Percentiles rank a stretch among this genome's conserved stretches.
phyloP scores from a whole-genome alignment of 1,140 invertebrate genomes.

The Maconellicoccus hirsutus region DNA sequence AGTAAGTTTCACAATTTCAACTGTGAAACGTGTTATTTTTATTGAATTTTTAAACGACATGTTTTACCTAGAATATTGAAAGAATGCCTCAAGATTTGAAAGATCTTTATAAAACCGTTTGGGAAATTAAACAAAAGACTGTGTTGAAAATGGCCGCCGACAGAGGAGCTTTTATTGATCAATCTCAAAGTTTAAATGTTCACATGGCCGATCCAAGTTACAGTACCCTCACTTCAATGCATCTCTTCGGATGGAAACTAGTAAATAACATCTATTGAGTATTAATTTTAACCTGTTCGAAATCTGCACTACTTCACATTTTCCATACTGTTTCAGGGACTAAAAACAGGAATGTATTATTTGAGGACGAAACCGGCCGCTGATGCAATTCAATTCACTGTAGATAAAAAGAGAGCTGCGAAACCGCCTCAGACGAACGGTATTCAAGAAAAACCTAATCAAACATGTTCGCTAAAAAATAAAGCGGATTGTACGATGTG shows the following conservation, averaged over 20 bases:
- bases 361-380: slow-evolving; percentile 92
- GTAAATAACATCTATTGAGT: slow-evolving; percentile 44
- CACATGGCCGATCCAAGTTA: slow-evolving; percentile 91
- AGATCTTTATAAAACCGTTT: slow-evolving; percentile 92
- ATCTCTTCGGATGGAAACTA: slow-evolving; percentile 94
- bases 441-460: not conserved
- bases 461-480: slow-evolving; percentile 74
- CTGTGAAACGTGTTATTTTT: not conserved
- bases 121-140: slow-evolving; percentile 93
- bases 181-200: slow-evolving; percentile 94
- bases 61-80: slow-evolving; percentile 65
- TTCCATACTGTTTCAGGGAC: slow-evolving; percentile 60
- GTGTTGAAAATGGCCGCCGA: slow-evolving; percentile 97
- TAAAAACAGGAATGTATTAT: slow-evolving; percentile 99
- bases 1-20: slow-evolving; percentile 10
- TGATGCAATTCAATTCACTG: slow-evolving; percentile 94
- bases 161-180: slow-evolving; percentile 94
- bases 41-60: too few relatives aligned
- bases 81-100: slow-evolving; percentile 82
- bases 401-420: slow-evolving; percentile 74
- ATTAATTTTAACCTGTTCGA: not conserved
- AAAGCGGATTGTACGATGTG: slow-evolving; percentile 81
- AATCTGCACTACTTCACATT: not conserved
- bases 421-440: slow-evolving; percentile 28
- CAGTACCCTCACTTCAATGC: slow-evolving; percentile 91